Conservation (phyloP, 2,888 invertebrate species). For the Tinea trinotella region DNA sequence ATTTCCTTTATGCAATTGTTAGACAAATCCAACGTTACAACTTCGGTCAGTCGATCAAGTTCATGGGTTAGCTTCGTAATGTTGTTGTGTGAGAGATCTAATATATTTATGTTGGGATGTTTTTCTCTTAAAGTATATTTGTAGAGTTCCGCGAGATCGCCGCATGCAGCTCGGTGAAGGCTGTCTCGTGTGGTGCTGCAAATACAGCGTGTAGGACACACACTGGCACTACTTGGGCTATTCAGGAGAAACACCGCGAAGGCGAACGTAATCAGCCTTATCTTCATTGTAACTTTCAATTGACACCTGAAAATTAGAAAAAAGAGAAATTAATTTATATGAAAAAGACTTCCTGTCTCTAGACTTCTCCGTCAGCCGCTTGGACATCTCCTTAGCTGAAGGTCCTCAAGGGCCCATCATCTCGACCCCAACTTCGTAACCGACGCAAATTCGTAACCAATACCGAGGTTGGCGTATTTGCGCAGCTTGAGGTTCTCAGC, state of each 20-base stretch:
- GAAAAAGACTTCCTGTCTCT: no score
- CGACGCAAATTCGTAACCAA: no score
- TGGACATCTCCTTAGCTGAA: no score
- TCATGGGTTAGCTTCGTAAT: conserved; percentile 71
- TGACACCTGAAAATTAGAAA: conserved; percentile 54
- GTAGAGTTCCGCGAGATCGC: conserved; percentile 82
- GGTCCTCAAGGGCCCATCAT: no score
- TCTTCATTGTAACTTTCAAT: conserved; percentile 43
- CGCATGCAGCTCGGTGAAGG: conserved; percentile 76
- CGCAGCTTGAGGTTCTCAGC: no score
- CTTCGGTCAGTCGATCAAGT: conserved; percentile 71
- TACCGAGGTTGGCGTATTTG: no score
- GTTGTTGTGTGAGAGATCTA: conserved; percentile 76
- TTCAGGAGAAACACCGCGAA: conserved; percentile 38
- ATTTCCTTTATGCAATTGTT: conserved; percentile 73
- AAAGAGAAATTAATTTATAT: conserved; percentile 23
- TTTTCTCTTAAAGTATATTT: conserved; percentile 68
- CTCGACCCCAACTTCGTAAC: no score
- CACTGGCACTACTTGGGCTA: conserved; percentile 39
- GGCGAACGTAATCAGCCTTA: conserved; percentile 26
- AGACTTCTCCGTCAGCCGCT: no score
- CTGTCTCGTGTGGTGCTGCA: conserved; percentile 77
- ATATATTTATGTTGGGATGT: conserved; percentile 66
- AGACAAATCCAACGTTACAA: conserved; percentile 76
- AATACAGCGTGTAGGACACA: conserved; percentile 68